Evolutionary conservation across 2,113 vertebrate species (phyloP).

Genomic region (Lophochroa leadbeateri): DNA sequence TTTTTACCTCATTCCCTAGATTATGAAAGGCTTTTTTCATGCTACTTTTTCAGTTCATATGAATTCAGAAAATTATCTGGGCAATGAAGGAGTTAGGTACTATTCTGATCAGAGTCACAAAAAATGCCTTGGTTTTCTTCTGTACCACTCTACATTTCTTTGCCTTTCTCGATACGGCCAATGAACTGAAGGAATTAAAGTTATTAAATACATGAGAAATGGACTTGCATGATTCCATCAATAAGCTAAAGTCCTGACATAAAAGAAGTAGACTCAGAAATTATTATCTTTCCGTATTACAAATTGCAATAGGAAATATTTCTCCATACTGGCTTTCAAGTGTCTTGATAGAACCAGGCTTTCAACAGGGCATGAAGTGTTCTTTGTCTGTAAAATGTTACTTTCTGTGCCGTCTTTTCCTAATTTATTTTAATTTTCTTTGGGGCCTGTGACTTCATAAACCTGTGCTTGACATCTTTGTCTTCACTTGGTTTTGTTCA

Average conservation of each 20-base stretch:
- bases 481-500: not conserved
- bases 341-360: not conserved
- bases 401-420: not conserved
- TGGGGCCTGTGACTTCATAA: not conserved
- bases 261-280: not conserved
- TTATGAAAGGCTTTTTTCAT: not conserved
- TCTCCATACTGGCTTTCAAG: not conserved
- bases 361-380: not conserved
- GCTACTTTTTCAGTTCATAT: not conserved
- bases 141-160: not conserved
- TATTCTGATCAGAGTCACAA: not conserved
- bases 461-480: not conserved
- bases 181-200: not conserved
- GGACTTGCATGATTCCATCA: not conserved
- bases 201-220: not conserved
- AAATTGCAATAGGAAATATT: not conserved
- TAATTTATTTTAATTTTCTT: not conserved
- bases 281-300: not conserved
- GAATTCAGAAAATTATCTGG: not conserved
- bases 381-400: not conserved
- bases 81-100: not conserved
- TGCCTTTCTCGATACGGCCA: not conserved
- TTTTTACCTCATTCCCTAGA: not conserved
- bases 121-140: not conserved
- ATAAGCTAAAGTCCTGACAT: not conserved